These are phyloP conservation scores for Biston stratarius DNA, from an alignment of 2,888 invertebrate genomes.

Conservation along the genomic window DNA sequence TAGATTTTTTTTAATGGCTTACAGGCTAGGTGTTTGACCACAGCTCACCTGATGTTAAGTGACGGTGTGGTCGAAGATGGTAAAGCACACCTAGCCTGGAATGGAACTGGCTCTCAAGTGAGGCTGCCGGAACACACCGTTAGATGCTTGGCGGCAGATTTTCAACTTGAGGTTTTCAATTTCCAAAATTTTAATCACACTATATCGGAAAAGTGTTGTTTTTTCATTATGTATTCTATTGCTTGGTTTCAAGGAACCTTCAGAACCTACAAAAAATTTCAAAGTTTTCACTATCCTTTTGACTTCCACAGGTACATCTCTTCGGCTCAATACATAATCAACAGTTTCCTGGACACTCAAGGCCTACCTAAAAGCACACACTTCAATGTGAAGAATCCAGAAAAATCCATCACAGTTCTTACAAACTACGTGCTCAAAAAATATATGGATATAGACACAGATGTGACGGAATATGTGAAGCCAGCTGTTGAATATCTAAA, in stretches of 20 bases:
- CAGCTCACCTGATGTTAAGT: too few species aligned
- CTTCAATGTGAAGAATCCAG: conserved; percentile 89
- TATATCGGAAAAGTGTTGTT: too few species aligned
- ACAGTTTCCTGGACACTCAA: conserved; percentile 91
- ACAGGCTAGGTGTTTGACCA: too few species aligned
- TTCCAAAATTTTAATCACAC: too few species aligned
- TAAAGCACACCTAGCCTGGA: too few species aligned
- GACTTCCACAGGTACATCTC: conserved; percentile 87
- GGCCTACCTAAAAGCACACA: conserved; percentile 90
- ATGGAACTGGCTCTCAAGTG: too few species aligned
- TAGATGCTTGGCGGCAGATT: too few species aligned
- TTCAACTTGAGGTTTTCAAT: too few species aligned
- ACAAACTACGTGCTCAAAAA: conserved; percentile 89
- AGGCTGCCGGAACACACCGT: too few species aligned
- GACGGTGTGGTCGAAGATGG: too few species aligned
- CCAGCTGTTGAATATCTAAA: conserved; percentile 91
- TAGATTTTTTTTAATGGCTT: too few species aligned
- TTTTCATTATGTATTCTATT: background rate
- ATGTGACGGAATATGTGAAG: conserved; percentile 91
- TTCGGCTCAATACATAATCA: conserved; percentile 90
- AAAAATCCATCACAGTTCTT: conserved; percentile 90
- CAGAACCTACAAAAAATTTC: background rate
- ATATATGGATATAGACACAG: conserved; percentile 90
- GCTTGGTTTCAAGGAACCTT: background rate
- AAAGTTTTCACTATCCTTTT: background rate